Conservation (phyloP, 2,113 vertebrate genomes). For the Ciconia boyciana region DNA sequence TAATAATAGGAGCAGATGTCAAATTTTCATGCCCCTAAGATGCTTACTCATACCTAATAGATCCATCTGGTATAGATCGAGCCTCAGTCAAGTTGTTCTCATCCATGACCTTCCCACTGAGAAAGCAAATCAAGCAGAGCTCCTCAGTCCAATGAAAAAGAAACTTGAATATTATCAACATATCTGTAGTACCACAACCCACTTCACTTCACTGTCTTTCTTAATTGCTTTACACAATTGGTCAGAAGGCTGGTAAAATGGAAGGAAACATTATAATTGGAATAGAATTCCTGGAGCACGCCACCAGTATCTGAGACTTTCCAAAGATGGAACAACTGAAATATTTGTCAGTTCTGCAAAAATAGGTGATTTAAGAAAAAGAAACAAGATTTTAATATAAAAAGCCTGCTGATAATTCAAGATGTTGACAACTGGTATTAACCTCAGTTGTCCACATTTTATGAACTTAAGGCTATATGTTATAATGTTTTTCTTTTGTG, state of each 20-base stretch:
- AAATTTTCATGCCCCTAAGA: constrained; percentile 21
- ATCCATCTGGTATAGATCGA: constrained; percentile 42
- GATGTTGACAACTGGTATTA: background rate
- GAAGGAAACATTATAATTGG: background rate
- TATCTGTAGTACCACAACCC: background rate
- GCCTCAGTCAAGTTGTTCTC: constrained; percentile 54
- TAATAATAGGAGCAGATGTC: constrained; percentile 38
- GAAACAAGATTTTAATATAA: background rate
- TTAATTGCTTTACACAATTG: constrained; percentile 2
- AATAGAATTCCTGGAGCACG: background rate
- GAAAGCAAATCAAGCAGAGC: constrained; percentile 29
- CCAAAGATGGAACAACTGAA: background rate
- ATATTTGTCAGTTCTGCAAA: background rate
- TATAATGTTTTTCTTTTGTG: background rate
- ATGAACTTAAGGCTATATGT: background rate
- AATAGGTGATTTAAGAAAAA: background rate
- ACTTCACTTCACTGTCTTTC: background rate
- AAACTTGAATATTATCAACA: background rate
- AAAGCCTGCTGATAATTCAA: background rate
- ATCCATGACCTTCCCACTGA: constrained; percentile 33
- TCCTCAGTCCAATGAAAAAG: constrained; percentile 7
- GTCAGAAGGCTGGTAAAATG: background rate
- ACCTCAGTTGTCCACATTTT: background rate
- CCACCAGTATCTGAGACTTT: background rate
- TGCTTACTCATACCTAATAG: background rate